These are phyloP conservation scores for Enteromius afrohamiltoni DNA, from an alignment of 2,797 vertebrate species.

Conservation along the genomic window DNA sequence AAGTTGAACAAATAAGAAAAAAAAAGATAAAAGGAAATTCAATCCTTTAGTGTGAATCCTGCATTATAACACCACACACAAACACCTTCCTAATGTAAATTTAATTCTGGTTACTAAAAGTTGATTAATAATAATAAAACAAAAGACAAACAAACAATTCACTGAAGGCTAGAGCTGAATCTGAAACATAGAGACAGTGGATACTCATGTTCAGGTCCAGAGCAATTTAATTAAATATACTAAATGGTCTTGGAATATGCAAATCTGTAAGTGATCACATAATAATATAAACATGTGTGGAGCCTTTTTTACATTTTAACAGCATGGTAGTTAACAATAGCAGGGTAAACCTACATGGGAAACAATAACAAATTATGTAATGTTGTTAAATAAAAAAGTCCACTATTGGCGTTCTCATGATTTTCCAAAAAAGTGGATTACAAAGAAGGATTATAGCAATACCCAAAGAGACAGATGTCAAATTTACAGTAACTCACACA, in stretches of 20 bases:
- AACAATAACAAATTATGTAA: not conserved
- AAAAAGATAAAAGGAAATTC: not conserved
- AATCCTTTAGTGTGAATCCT: constrained; percentile 2
- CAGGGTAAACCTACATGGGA: not conserved
- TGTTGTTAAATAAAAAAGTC: too few relatives aligned
- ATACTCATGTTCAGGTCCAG: not conserved
- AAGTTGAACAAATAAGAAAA: not conserved
- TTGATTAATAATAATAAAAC: not conserved
- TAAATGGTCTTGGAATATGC: not conserved
- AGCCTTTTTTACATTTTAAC: not conserved
- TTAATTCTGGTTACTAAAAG: not conserved
- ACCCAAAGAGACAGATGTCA: not conserved
- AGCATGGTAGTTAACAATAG: not conserved
- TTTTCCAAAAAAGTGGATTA: not conserved
- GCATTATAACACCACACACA: not conserved
- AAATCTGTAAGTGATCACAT: not conserved
- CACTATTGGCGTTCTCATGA: not conserved
- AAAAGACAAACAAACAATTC: not conserved
- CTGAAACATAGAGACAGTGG: not conserved
- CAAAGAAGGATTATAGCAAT: not conserved
- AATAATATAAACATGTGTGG: not conserved
- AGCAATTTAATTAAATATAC: not conserved
- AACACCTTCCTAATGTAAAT: too few relatives aligned
- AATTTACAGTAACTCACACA: not conserved
- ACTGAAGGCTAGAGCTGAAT: not conserved